phyloP scores from a whole-genome alignment of 2,888 invertebrate species.

The Drymonia ruficornis region DNA sequence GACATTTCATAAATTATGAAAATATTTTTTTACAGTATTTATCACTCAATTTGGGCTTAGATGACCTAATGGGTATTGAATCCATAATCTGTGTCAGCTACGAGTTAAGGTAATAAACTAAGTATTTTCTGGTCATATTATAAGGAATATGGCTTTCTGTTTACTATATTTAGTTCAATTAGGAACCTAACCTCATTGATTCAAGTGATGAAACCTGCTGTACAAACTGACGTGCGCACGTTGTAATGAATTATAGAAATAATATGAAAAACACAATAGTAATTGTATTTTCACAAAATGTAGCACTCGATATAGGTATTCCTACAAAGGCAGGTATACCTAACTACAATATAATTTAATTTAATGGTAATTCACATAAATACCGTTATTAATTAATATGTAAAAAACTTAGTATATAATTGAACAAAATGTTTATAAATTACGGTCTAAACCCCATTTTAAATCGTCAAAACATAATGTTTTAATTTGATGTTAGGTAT shows the following conservation, averaged over 20 bases:
- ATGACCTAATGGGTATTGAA: not conserved
- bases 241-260: not conserved
- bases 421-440: not conserved
- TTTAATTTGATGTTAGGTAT: too few relatives aligned
- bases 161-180: constrained; percentile 2
- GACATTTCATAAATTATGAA: not conserved
- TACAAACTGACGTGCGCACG: not conserved
- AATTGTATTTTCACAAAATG: not conserved
- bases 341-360: too few relatives aligned
- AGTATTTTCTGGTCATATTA: not conserved
- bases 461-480: not conserved
- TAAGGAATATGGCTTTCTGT: not conserved
- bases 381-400: too few relatives aligned
- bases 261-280: not conserved
- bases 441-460: not conserved
- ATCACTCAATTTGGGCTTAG: not conserved
- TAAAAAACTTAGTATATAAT: not conserved
- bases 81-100: not conserved
- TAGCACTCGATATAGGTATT: not conserved
- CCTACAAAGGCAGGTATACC: too few relatives aligned
- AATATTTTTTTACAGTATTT: not conserved
- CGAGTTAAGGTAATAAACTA: not conserved
- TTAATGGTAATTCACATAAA: too few relatives aligned
- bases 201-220: not conserved
- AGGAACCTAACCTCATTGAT: constrained; percentile 2